A percentile compares a stretch with the other conserved stretches of the same genome.
Conservation (phyloP, 2,888 invertebrate species). For the Pseudoips prasinana region DNA sequence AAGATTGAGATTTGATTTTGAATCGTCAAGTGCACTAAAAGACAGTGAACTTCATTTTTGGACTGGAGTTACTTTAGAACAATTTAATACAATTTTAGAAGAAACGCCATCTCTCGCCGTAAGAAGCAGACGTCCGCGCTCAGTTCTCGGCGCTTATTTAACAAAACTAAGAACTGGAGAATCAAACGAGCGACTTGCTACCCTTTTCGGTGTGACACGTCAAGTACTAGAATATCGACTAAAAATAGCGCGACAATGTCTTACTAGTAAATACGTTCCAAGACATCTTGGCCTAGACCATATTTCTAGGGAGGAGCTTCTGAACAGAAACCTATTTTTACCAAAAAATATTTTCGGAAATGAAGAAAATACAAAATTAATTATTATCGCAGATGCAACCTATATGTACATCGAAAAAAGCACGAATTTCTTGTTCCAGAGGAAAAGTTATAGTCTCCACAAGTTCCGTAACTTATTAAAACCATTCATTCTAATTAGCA, state of each 20-base stretch:
- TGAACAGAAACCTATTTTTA: slow-evolving; percentile 9
- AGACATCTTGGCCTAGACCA: slow-evolving; percentile 15
- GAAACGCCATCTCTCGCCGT: slow-evolving; percentile 8
- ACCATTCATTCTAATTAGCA: slow-evolving; percentile 4
- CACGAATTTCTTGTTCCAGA: too few relatives aligned
- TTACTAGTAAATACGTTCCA: slow-evolving; percentile 13
- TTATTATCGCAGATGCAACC: slow-evolving; percentile 10
- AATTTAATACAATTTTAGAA: slow-evolving; percentile 7
- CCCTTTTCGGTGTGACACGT: slow-evolving; percentile 9
- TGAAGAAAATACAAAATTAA: slow-evolving; percentile 1
- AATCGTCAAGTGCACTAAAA: slow-evolving; percentile 3
- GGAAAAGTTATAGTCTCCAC: slow-evolving; percentile 4
- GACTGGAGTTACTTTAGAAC: slow-evolving; percentile 8
- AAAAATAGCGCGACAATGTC: slow-evolving; percentile 29
- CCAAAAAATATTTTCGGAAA: slow-evolving; percentile 7
- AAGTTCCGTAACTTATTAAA: slow-evolving; percentile 6
- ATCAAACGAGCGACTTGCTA: slow-evolving; percentile 10
- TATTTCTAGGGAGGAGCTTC: slow-evolving; percentile 12
- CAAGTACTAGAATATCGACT: slow-evolving; percentile 58
- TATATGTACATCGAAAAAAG: not conserved
- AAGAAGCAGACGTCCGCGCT: slow-evolving; percentile 7
- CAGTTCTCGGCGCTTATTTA: slow-evolving; percentile 5
- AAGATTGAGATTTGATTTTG: slow-evolving; percentile 9
- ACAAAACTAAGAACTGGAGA: slow-evolving; percentile 13
- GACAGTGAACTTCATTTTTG: slow-evolving; percentile 7